Base-by-base conservation (phyloP, 1,140 invertebrate genomes). In the Caenorhabditis tropicalis region DNA sequence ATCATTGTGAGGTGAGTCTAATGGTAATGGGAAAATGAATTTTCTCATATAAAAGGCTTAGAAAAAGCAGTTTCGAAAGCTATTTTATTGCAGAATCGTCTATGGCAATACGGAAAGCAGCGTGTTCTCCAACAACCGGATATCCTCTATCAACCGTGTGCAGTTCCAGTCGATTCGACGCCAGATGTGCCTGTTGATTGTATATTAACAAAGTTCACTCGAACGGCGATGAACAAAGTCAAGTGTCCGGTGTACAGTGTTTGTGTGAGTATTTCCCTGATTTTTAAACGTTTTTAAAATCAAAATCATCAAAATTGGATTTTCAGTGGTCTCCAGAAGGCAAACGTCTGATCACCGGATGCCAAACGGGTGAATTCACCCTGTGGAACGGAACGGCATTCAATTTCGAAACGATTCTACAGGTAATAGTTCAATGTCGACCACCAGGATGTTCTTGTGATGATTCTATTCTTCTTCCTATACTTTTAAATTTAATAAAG, bases 361-460 rank as follows among this genome's bases (percentile, higher is more conserved):
- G 98, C 16, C 99, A 97, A 1, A 98, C 96, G 87, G 98, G 98
- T 27, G 98, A 99, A 92, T 99, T 99, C 91, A 99, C 98, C 0
- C 92, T 99, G 2, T 99, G 98, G 98, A 99, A 99, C 93, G 98
- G 98, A 27, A 93, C 99, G 7, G 99, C 98, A 9, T 99, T 99
- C 92, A 99, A 99, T 93, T 99, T 99, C 93, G 98, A 99, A 93
- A 99, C 98, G 56, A 99, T 99, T 92, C 93, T 99, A 58, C 98
- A 99, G 94, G 96, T 96, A 92, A 91, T 43, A 49, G 27, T 16
- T 7, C 88, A 91, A 49, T 70, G 85, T 46, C 36, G 65, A 74
- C 39, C 12, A 6, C 39, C 39, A 43, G 5, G 39, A n/a, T n/a
- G n/a, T n/a, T n/a, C 79, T 74, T 24, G 27, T 27, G 27, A 31